A percentile compares a stretch with the other conserved stretches of the same genome.
Conservation (phyloP, 2,797 vertebrate genomes). For the Limnodromus scolopaceus region DNA sequence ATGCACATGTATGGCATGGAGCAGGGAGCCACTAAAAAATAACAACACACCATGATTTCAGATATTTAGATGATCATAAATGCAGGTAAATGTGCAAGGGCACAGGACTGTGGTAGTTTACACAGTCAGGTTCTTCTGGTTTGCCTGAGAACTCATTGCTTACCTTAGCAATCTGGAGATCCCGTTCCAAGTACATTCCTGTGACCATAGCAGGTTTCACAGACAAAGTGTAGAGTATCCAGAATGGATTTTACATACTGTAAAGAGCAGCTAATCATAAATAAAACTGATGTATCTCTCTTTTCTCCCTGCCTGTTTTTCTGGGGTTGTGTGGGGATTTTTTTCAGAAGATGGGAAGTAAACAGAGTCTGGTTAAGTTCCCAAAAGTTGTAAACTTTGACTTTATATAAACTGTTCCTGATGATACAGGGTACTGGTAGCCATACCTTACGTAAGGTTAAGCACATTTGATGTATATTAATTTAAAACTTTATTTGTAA, state of each 20-base stretch:
- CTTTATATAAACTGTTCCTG: not conserved
- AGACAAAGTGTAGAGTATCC: not conserved
- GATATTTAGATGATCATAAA: not conserved
- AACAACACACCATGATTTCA: not conserved
- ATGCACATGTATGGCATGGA: not conserved
- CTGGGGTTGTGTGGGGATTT: not conserved
- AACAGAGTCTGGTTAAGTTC: not conserved
- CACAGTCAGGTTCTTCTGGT: not conserved
- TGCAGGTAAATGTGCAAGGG: not conserved
- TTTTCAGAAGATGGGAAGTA: not conserved
- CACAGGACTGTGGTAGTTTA: not conserved
- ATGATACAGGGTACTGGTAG: not conserved
- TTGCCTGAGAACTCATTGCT: not conserved
- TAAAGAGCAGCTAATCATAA: not conserved
- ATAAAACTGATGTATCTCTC: not conserved
- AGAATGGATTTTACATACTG: not conserved
- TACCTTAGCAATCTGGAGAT: not conserved
- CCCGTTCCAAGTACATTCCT: not conserved
- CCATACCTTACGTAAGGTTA: not conserved
- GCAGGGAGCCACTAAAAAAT: not conserved
- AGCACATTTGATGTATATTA: not conserved
- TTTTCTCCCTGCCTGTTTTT: not conserved
- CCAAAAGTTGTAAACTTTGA: not conserved
- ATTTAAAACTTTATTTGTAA: not conserved
- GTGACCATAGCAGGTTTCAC: not conserved